phyloP scores from a whole-genome alignment of 2,888 invertebrate genomes.

The Anaspis maculata region DNA sequence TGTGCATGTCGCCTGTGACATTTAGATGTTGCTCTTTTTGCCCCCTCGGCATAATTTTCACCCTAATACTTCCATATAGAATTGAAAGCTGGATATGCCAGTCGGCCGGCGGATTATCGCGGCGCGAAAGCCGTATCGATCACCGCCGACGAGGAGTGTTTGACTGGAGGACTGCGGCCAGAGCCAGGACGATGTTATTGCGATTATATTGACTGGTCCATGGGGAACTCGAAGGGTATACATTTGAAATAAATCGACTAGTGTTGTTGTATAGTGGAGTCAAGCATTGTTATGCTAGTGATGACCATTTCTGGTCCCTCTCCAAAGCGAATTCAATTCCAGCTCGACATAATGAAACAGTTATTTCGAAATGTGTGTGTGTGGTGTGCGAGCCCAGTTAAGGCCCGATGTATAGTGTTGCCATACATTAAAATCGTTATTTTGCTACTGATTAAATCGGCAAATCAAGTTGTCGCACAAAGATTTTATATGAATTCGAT shows the following conservation, averaged over 20 bases:
- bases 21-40: slow-evolving; percentile 32
- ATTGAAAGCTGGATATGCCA: slow-evolving; percentile 20
- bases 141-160: slow-evolving; percentile 13
- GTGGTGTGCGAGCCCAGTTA: no score
- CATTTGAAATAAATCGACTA: slow-evolving; percentile 42
- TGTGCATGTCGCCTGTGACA: slow-evolving; percentile 28
- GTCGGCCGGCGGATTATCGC: slow-evolving; percentile 9
- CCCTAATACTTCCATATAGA: slow-evolving; percentile 29
- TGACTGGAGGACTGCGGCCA: slow-evolving; percentile 30
- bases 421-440: no score
- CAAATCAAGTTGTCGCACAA: no score
- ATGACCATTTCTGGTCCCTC: slow-evolving; percentile 39
- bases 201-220: slow-evolving; percentile 46
- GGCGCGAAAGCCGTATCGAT: slow-evolving; percentile 4
- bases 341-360: slow-evolving; percentile 24
- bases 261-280: slow-evolving; percentile 33
- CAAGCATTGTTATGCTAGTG: slow-evolving; percentile 40
- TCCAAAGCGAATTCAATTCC: slow-evolving; percentile 37
- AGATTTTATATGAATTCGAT: no score
- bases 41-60: slow-evolving; percentile 27
- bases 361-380: slow-evolving; percentile 8
- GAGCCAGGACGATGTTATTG: slow-evolving; percentile 41
- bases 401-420: no score
- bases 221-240: slow-evolving; percentile 38
- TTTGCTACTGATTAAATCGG: no score